Evolutionary conservation across 2,888 invertebrate species (phyloP).

Genomic region (Tromatobia lineatoria): DNA sequence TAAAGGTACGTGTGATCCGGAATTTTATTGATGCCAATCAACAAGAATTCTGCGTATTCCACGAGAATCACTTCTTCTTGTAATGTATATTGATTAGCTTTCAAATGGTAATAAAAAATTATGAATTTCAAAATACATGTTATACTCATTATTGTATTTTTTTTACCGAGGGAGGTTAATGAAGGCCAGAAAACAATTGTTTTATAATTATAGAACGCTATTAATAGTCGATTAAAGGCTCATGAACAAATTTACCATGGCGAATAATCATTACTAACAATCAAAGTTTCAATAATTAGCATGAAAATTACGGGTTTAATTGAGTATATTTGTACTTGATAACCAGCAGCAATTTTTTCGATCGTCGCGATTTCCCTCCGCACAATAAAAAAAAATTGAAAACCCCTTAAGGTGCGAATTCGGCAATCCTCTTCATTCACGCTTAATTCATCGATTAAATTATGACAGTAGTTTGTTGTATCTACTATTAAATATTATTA

Average conservation of each 20-base stretch:
- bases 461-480: too few relatives aligned
- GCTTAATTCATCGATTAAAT: too few relatives aligned
- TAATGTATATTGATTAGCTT: too few relatives aligned
- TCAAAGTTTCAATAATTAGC: neutral
- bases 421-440: too few relatives aligned
- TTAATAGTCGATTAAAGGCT: neutral
- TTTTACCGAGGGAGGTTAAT: neutral
- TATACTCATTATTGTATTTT: neutral
- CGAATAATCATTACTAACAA: neutral
- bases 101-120: neutral
- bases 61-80: neutral
- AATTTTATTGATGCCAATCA: too few relatives aligned
- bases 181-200: neutral
- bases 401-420: too few relatives aligned
- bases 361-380: conserved; percentile 11
- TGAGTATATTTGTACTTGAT: neutral
- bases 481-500: too few relatives aligned
- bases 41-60: neutral
- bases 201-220: too few relatives aligned
- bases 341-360: neutral
- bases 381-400: conserved; percentile 52
- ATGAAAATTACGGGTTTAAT: neutral
- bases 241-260: too few relatives aligned
- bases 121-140: neutral
- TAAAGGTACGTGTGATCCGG: neutral